phyloP scores from a whole-genome alignment of 2,797 vertebrate species.

The Florisuga fusca region DNA sequence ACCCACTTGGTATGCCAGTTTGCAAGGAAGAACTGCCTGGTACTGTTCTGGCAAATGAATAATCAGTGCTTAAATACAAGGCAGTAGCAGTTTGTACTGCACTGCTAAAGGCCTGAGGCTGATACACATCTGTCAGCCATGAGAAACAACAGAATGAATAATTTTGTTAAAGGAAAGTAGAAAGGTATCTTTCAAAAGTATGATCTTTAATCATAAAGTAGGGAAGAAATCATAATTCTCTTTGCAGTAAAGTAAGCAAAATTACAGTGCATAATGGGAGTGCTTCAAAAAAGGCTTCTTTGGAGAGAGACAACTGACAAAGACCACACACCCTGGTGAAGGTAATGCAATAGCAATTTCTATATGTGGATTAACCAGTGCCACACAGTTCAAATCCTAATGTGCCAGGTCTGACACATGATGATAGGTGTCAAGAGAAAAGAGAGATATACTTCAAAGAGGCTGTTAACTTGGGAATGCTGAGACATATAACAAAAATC shows the following conservation, averaged over 20 bases:
- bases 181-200: neutral
- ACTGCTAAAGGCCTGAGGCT: neutral
- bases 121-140: neutral
- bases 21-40: neutral
- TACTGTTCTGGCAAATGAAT: neutral
- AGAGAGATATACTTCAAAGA: neutral
- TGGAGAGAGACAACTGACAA: neutral
- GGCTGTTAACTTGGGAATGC: neutral
- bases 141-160: neutral
- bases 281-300: neutral
- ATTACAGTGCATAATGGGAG: neutral
- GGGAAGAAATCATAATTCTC: neutral
- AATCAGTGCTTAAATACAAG: neutral
- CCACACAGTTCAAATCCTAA: neutral
- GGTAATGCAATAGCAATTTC: neutral
- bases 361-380: neutral
- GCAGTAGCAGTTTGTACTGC: neutral
- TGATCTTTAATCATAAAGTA: neutral
- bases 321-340: fast-evolving
- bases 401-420: neutral
- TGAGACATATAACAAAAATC: neutral
- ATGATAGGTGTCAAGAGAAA: neutral
- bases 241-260: neutral
- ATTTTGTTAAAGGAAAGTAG: neutral
- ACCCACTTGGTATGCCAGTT: neutral